These are phyloP conservation scores for Pocillopora meandrina DNA, from an alignment of 92 coral and sea anemone genomes.

Conservation along the genomic window DNA sequence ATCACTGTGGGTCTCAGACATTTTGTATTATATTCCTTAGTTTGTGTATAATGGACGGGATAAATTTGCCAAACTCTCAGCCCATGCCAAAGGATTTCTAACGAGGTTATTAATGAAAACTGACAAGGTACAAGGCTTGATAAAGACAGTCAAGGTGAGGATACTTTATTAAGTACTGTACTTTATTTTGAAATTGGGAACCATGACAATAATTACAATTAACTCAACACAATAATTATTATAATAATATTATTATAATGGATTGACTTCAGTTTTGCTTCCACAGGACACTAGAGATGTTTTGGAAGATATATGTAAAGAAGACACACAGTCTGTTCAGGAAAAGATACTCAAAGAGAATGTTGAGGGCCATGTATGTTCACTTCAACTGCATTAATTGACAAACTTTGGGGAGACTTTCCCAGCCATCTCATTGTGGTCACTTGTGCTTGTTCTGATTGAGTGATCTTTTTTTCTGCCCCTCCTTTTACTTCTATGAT, in stretches of 20 bases:
- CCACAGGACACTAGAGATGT: constrained; percentile 85
- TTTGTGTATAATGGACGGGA: constrained; percentile 39
- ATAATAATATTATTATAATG: too few relatives aligned
- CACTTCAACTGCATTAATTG: not conserved
- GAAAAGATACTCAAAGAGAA: constrained; percentile 82
- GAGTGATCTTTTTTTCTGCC: too few relatives aligned
- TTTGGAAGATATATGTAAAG: constrained; percentile 73
- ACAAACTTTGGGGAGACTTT: not conserved
- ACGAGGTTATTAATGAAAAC: constrained; percentile 83
- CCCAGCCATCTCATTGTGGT: too few relatives aligned
- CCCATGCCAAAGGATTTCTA: constrained; percentile 89
- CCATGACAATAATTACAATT: not conserved
- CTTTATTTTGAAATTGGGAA: not conserved
- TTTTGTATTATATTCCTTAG: not conserved
- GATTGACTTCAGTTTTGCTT: not conserved
- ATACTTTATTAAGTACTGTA: not conserved
- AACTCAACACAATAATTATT: not conserved
- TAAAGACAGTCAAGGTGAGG: constrained; percentile 87
- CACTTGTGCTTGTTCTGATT: too few relatives aligned
- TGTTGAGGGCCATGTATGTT: constrained; percentile 84
- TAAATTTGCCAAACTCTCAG: constrained; percentile 81
- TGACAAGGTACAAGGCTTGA: constrained; percentile 73
- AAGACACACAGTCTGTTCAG: constrained; percentile 70
- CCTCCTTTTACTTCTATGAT: too few relatives aligned
- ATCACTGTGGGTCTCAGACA: not conserved